Evolutionary conservation across 1,140 invertebrate genomes (phyloP), one percentile per base, ranked within the genome.

Genomic region (Dendroctonus valens): DNA sequence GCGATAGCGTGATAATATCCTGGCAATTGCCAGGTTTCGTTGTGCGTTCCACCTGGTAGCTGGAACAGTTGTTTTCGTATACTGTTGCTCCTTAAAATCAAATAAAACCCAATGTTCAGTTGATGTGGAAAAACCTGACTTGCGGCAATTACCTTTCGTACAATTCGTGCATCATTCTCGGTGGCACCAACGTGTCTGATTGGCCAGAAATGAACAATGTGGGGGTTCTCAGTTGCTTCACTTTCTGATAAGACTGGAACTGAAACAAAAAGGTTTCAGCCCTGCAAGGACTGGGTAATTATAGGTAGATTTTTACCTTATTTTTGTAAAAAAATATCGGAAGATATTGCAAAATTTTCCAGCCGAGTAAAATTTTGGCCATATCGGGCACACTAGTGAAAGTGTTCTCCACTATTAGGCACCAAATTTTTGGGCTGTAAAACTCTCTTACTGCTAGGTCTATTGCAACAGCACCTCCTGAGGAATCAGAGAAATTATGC

Each of bases 301-400:
- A 3, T 3, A 39, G 26, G n/a, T 11, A 42, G 26, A n/a, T 38
- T 3, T 53, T 41, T 77, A 92, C 91, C 84, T 92, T 91, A 80
- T 92, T 93, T 81, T 93, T 93, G 78, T 91, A 91, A 74, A 85
- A 87, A 78, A 87, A 83, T 69, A 87, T 78, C 69, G 91, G 91
- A 68, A 93, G 78, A 79, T 87, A 89, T 65, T 86, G 83, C 46
- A 92, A 76, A 73, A 87, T 82, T 77, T 82, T 86, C 80, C 84
- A 87, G 73, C 87, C 85, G 41, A 91, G 80, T 65, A 91, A 80
- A 53, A 90, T 83, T 72, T 84, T 82, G n/a, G 92, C 93, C 87
- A 97, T 96, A 69, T 94, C 92, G 38, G 92, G 93, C 78, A 98
- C 93, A 75, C 90, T 94, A 7, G 93, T 96, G 75, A 98, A 98